Percentiles rank a stretch among this genome's conserved stretches.
Conservation (phyloP, 1,140 invertebrate species). For the Campoletis sonorensis region DNA sequence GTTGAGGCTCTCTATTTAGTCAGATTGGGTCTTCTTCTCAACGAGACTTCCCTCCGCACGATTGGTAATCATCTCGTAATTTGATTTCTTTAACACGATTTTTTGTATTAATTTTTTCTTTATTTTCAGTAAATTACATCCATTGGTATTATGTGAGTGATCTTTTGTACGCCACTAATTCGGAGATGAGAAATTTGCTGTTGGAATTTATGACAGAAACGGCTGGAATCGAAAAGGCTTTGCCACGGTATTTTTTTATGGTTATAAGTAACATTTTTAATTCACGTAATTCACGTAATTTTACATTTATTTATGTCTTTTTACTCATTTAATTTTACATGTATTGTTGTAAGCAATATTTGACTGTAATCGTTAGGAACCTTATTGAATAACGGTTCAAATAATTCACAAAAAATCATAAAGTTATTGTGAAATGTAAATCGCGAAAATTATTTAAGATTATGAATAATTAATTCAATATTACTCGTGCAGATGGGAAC, state of each 20-base stretch:
- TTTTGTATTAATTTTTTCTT: not conserved
- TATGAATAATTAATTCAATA: not conserved
- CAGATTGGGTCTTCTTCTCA: not conserved
- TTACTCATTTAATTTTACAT: too few species aligned
- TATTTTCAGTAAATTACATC: constrained; percentile 54
- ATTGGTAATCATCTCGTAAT: constrained; percentile 28
- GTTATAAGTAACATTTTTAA: too few species aligned
- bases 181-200: constrained; percentile 49
- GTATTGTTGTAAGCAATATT: too few species aligned
- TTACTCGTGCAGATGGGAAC: constrained; percentile 46
- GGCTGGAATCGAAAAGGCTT: constrained; percentile 13
- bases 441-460: too few species aligned
- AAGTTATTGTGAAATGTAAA: constrained; percentile 3
- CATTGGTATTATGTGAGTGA: constrained; percentile 56
- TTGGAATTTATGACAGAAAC: constrained; percentile 42
- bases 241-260: constrained; percentile 46
- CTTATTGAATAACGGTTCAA: too few species aligned
- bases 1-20: not conserved
- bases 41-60: constrained; percentile 32
- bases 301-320: too few species aligned
- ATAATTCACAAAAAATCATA: too few species aligned
- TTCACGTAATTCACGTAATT: too few species aligned
- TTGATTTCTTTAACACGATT: not conserved
- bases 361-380: too few species aligned
- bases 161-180: constrained; percentile 42